Evolutionary conservation across 1,140 invertebrate species (phyloP), one percentile per base, ranked within the genome.

Genomic region (Ips nitidus): DNA sequence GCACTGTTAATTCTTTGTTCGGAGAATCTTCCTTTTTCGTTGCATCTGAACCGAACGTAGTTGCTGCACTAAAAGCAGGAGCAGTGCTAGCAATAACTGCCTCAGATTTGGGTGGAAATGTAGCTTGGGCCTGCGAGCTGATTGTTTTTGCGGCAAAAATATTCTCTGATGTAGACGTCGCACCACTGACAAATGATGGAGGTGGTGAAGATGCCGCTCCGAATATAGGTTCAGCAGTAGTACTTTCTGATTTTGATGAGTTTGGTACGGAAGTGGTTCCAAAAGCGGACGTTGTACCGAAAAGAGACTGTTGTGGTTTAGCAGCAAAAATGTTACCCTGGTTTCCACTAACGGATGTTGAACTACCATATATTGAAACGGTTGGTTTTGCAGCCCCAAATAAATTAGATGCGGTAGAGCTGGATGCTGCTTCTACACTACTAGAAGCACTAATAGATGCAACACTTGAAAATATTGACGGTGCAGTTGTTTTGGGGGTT

Each of bases 121-220:
- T 22, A 22, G 22, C 22, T 22, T 22, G 22, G 22, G 22, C 22
- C 22, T 22, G 22, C 22, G 22, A 22, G 22, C 22, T 22, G 22
- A 22, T 22, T 22, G 22, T 22, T 22, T 22, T 22, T 22, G 22
- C 22, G 22, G 45, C 45, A 47, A 47, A 47, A n/a, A 47, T 47
- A 47, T 47, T 47, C n/a, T n/a, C 45, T n/a, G 45, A 47, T 47
- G 45, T 41, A 40, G 56, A 8, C 41, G 56, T 40, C 7, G 36
- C 45, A 5, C 45, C 61, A 57, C 55, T 56, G 22, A 55, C 41
- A 50, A 39, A 56, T 58, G 64, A 22, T 38, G 64, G 4, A 41
- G 22, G 55, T 37, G 64, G 39, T 2, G 37, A 2, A 42, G 52
- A 40, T 56, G 64, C 57, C 2, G 45, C 39, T 36, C 61, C 61